A percentile compares a stretch with the other conserved stretches of the same genome.
These are phyloP conservation scores for Eubasilissa regina DNA, from an alignment of 1,140 invertebrate genomes.

Conservation along the genomic window DNA sequence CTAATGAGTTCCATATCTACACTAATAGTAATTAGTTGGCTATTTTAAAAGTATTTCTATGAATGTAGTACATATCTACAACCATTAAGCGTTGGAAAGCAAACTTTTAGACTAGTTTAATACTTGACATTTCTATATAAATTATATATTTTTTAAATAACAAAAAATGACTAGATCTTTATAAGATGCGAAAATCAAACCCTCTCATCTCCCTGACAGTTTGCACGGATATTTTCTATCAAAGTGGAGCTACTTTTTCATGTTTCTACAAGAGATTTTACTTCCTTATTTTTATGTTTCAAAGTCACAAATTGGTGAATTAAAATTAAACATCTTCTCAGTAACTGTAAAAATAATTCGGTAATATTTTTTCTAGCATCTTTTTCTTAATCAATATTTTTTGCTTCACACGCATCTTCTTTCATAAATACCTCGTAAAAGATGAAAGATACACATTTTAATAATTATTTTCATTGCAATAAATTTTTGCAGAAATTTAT, in stretches of 20 bases:
- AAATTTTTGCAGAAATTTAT: no score
- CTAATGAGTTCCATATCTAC: slow-evolving; percentile 7
- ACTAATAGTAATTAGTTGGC: slow-evolving; percentile 13
- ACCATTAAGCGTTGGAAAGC: slow-evolving; percentile 6
- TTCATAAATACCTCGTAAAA: not conserved
- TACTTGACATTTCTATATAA: not conserved
- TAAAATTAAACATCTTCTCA: slow-evolving; percentile 4
- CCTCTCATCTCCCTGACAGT: no score
- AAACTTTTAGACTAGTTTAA: slow-evolving; percentile 14
- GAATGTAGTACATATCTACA: not conserved
- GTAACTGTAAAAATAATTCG: slow-evolving; percentile 38
- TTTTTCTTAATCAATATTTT: slow-evolving; percentile 2
- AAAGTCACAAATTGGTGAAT: slow-evolving; percentile 32
- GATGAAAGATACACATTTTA: not conserved
- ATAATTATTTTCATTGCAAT: not conserved
- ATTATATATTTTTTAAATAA: no score
- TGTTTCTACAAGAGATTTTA: no score
- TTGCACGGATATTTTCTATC: no score
- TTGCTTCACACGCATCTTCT: not conserved
- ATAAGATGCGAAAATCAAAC: no score
- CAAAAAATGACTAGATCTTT: no score
- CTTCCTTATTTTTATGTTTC: not conserved
- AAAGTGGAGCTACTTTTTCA: no score
- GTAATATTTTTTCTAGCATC: slow-evolving; percentile 12
- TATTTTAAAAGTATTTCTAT: slow-evolving; percentile 3